Evolutionary conservation across 2,113 vertebrate genomes (phyloP), one percentile per base, ranked within the genome.

Genomic region (Paraplagusia blochii): DNA sequence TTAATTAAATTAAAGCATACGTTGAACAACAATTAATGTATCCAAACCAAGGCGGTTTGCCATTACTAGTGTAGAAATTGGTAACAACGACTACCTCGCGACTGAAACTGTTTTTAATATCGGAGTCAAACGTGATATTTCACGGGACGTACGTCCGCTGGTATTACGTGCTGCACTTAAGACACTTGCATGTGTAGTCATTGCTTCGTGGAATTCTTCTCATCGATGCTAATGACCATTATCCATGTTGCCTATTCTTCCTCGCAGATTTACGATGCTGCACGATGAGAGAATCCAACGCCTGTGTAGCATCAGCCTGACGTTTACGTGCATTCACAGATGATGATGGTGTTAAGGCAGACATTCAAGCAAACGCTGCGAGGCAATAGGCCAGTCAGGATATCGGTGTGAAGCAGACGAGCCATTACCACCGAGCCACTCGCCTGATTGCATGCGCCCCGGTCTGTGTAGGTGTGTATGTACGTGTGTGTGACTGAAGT

Each of bases 341-440:
- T 80, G 81, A 82, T 56, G 36, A 39, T 39, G 36, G 11, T 39
- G 36, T 8, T 39, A 12, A 11, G 71, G 52, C 66, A 63, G 52
- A 54, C 65, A 47, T 38, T 44, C 34, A 68, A 56, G 54, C 51
- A 58, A 38, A 74, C 70, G 61, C 56, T 50, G 14, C 63, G 61
- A 59, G 67, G 58, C 66, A 44, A 58, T 58, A 80, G 48, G 56
- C 63, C 60, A 46, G 75, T 52, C 55, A 73, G 69, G 70, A 68
- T 61, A 66, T 69, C 60, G 67, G 75, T 69, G 69, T 59, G 48
- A 70, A 64, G 52, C 51, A 70, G 55, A 55, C 38, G 65, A 49
- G 72, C 70, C 65, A 66, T 43, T 77, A 63, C 66, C 56, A 39
- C 3, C 45, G 3, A 43, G 53, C 69, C 42, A 52, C 11, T 50